Base-by-base conservation (phyloP, 2,888 invertebrate species). In the Eustalomyia histrio region DNA sequence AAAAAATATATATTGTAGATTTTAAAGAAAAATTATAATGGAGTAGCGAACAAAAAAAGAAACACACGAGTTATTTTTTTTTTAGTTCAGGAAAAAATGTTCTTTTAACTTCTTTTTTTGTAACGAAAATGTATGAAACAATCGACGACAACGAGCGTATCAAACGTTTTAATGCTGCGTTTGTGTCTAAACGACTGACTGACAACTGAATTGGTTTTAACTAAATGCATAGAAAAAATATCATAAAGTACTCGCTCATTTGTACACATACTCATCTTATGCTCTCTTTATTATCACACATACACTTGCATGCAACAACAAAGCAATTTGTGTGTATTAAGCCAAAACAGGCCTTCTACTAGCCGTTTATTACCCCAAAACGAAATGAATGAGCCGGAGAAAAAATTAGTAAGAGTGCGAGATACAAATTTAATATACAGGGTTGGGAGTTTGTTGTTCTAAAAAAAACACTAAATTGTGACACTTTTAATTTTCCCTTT, bases 151-250 rank as follows among this genome's bases (percentile, higher is more conserved):
- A 29, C 53, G 52, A 65, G 63, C 74, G 74, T 67, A 33, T 78
- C 58, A 35, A 76, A 81, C 81, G 81, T 81, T 78, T 78, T 78
- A 81, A 81, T 78, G 78, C 78, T 78, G 71, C 81, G 81, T 78
- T 71, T 81, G 78, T 81, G 74, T 35, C 74, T 81, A 58, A 75
- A 71, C 81, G 74, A 81, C 81, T 81, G 75, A 81, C 71, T 75
- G 81, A 55, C 78, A 55, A 71, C 43, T 72, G 39, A 39, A n/a
- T 73, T 79, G 50, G 76, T 72, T 76, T 69, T 29, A 75, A 67
- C 65, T 67, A 47, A 33, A 61, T 47, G 50, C 63, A 79, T 73
- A 73, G 67, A 76, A 76, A n/a, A 82, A 73, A 76, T 55, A 65
- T 65, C 76, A 79, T 58, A 55, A 76, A 67, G 50, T 18, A 68